A percentile compares a stretch with the other conserved stretches of the same genome.
These are phyloP conservation scores for Semicossyphus pulcher DNA, from an alignment of 2,113 vertebrate species.

Conservation along the genomic window DNA sequence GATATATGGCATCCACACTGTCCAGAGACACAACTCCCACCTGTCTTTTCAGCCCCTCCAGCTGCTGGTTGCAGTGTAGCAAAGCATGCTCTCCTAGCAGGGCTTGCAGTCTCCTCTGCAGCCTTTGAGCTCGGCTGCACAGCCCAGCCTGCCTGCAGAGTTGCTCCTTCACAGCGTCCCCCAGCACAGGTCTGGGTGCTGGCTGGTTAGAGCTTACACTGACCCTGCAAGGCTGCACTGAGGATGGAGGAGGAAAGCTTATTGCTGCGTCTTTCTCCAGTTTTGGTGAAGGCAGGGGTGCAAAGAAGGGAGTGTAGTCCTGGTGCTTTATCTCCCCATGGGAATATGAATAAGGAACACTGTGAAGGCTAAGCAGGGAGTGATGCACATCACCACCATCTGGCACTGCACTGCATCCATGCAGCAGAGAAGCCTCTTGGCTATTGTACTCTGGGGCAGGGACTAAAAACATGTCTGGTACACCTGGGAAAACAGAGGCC, in stretches of 20 bases:
- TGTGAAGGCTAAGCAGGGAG: conserved; percentile 5
- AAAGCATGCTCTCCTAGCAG: conserved; percentile 87
- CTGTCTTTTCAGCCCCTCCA: conserved; percentile 84
- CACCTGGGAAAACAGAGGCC: conserved; percentile 75
- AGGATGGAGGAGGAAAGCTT: conserved; percentile 35
- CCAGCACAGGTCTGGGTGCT: conserved; percentile 50
- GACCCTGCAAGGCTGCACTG: conserved; percentile 62
- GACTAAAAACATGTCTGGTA: conserved; percentile 72
- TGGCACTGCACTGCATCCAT: conserved; percentile 49
- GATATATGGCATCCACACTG: neutral
- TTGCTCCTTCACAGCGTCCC: conserved; percentile 78
- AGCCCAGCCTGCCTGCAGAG: conserved; percentile 85
- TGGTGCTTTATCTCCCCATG: conserved; percentile 58
- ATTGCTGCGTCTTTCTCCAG: conserved; percentile 71
- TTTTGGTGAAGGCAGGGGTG: conserved; percentile 74
- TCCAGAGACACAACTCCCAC: conserved; percentile 53
- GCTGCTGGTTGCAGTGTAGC: conserved; percentile 87
- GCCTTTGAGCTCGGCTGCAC: conserved; percentile 80
- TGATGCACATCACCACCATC: conserved; percentile 56
- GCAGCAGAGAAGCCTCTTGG: conserved; percentile 66
- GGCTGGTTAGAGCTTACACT: conserved; percentile 60
- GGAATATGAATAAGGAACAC: conserved; percentile 40
- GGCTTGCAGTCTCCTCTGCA: conserved; percentile 87
- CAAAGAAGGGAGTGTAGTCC: conserved; percentile 59
- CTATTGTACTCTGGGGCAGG: conserved; percentile 81